Percentiles rank a stretch among this genome's conserved stretches.
phyloP scores from a whole-genome alignment of 2,113 vertebrate species.

The Gracilinanus agilis region DNA sequence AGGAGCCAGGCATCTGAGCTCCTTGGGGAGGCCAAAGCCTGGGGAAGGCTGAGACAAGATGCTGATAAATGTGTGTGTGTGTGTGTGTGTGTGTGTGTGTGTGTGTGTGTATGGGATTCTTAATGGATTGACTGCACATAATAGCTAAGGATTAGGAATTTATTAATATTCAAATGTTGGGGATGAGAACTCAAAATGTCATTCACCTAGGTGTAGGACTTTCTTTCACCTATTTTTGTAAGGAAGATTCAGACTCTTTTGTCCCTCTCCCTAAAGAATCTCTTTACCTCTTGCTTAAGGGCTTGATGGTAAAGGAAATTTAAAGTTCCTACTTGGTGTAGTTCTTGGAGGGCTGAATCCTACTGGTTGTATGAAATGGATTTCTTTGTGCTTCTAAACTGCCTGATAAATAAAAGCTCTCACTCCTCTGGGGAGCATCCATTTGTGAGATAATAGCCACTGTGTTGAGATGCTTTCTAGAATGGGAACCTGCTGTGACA shows the following conservation, averaged over 20 bases:
- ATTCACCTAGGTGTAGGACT: background rate
- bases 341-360: background rate
- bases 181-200: background rate
- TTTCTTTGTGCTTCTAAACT: rapidly evolving
- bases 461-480: slow-evolving; percentile 20
- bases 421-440: background rate
- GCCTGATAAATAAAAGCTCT: background rate
- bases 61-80: too few species aligned
- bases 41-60: too few species aligned
- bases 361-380: background rate
- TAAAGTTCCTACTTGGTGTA: background rate
- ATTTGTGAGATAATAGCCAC: slow-evolving; percentile 2
- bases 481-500: slow-evolving; percentile 7
- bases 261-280: background rate
- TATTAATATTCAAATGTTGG: background rate
- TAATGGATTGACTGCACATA: background rate
- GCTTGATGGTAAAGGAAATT: slow-evolving; percentile 15
- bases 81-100: too few species aligned
- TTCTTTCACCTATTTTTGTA: slow-evolving; percentile 13
- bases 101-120: too few species aligned
- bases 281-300: background rate
- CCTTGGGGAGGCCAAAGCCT: too few species aligned
- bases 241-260: background rate
- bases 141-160: background rate
- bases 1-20: too few species aligned